These are phyloP conservation scores for Xestia rhomboidea DNA, from an alignment of 2,888 invertebrate genomes.

Conservation along the genomic window DNA sequence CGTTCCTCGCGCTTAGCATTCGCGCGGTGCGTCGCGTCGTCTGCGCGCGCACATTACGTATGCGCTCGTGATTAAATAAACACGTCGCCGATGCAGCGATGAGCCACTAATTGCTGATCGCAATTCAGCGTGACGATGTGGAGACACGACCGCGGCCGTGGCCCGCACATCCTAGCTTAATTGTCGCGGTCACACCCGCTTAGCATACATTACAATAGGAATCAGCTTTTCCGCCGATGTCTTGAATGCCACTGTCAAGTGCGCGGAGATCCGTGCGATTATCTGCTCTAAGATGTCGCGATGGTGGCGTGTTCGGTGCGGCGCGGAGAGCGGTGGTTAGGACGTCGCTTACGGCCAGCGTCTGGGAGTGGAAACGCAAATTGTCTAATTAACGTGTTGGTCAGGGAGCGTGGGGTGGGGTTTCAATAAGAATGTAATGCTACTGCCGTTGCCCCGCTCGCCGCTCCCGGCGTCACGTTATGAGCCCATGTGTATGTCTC, in stretches of 20 bases:
- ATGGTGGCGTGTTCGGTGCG: conserved; percentile 57
- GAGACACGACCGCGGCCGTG: conserved; percentile 77
- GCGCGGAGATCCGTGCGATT: conserved; percentile 61
- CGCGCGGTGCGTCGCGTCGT: conserved; percentile 65
- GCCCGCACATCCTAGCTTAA: conserved; percentile 81
- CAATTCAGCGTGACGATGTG: conserved; percentile 79
- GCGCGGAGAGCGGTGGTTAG: conserved; percentile 33
- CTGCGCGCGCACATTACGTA: conserved; percentile 75
- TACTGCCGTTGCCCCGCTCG: conserved; percentile 71
- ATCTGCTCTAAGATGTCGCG: conserved; percentile 61
- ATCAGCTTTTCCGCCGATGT: conserved; percentile 82
- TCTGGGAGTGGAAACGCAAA: conserved; percentile 82
- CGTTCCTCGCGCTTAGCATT: conserved; percentile 71
- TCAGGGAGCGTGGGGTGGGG: conserved; percentile 71
- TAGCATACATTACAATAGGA: conserved; percentile 88
- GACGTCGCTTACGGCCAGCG: conserved; percentile 55
- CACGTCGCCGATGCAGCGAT: conserved; percentile 77
- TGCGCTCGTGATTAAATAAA: conserved; percentile 83
- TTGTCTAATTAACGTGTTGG: conserved; percentile 86
- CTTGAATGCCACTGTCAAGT: conserved; percentile 78
- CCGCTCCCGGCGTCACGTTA: conserved; percentile 56
- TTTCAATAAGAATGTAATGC: conserved; percentile 82
- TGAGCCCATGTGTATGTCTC: conserved; percentile 72
- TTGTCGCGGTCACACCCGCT: conserved; percentile 84
- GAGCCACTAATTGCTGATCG: conserved; percentile 81